Percentiles rank a stretch among this genome's conserved stretches.
Evolutionary conservation across 1,140 invertebrate genomes (phyloP).

Genomic region (Dendroctonus valens): DNA sequence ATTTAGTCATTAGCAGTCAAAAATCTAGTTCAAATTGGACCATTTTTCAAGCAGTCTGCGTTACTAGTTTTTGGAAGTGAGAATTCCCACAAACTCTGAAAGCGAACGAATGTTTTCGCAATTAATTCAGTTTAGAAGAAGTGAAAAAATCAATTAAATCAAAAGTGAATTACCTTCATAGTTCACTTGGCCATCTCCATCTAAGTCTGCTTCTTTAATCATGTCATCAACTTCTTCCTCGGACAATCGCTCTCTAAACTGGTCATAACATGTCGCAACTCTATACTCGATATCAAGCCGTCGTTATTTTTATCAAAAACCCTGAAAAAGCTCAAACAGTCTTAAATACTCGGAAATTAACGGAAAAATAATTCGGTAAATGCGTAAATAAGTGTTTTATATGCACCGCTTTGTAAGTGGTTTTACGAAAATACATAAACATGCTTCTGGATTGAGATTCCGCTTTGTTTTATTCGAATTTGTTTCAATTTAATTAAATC

Average conservation of each 20-base stretch:
- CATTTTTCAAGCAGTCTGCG: slow-evolving; percentile 36
- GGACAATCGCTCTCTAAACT: slow-evolving; percentile 89
- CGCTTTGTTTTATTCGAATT: too few species aligned
- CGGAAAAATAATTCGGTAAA: too few species aligned
- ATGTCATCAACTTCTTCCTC: slow-evolving; percentile 92
- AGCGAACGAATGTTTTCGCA: slow-evolving; percentile 31
- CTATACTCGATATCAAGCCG: slow-evolving; percentile 84
- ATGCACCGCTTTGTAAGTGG: neutral
- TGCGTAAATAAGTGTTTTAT: neutral
- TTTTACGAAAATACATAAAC: too few species aligned
- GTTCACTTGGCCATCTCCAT: slow-evolving; percentile 86
- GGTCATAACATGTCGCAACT: slow-evolving; percentile 92
- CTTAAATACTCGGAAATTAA: slow-evolving; percentile 5
- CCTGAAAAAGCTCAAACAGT: slow-evolving; percentile 49
- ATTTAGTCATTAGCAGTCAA: slow-evolving; percentile 22
- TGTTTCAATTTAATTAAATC: too few species aligned
- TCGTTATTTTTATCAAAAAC: slow-evolving; percentile 93
- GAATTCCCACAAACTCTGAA: slow-evolving; percentile 62
- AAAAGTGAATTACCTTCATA: slow-evolving; percentile 60
- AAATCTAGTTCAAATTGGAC: slow-evolving; percentile 37
- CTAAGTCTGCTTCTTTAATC: slow-evolving; percentile 88
- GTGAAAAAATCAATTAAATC: slow-evolving; percentile 5
- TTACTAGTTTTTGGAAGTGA: slow-evolving; percentile 51
- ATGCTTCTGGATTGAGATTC: too few species aligned
- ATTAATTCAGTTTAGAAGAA: neutral